Base-by-base conservation (phyloP, 2,797 vertebrate genomes). In the Sebastes nivosus region DNA sequence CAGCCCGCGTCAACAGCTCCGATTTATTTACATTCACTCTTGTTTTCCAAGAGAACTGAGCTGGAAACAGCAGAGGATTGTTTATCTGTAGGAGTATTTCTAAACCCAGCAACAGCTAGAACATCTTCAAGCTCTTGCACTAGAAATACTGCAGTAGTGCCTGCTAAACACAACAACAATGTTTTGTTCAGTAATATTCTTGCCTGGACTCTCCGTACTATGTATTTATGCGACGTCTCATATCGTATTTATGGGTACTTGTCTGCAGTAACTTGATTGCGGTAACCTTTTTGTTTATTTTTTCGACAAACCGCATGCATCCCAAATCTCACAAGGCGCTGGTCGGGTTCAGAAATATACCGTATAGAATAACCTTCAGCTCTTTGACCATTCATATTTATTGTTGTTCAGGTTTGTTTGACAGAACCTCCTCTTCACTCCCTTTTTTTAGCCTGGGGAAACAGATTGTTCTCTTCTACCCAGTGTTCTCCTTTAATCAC, bases 1-100 rank as follows among this genome's bases (percentile, higher is more conserved):
- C 81, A 24, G 78, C 50, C 60, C 11, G 38, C 80, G 90, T 93
- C 91, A 92, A 79, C 92, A 87, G 85, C 89, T 85, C 87, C 69
- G 82, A 91, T 94, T 92, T 94, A 92, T 93, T 93, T 88, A 92
- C 84, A 91, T 94, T 91, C 90, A 76, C 86, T 80, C 81, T 89
- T 87, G 67, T 92, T 93, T 88, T 84, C 81, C 84, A 29, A 29
- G 52, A 46, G 78, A 81, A 71, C 66, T 59, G 72, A 73, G 36
- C 68, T 63, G 73, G 72, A 75, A 82, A 75, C 54, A 1, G 54
- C 30, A 22, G 54, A 38, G 6, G 65, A 46, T 38, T n/a, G 59
- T 27, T 57, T 38, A 57, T 66, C 69, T 0, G 13, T 58, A 22
- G 14, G 14, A 29, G 6, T 18, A 18, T 71, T 54, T 61, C 8